phyloP scores from a whole-genome alignment of 2,797 vertebrate genomes.

The Melanotaenia boesemani region DNA sequence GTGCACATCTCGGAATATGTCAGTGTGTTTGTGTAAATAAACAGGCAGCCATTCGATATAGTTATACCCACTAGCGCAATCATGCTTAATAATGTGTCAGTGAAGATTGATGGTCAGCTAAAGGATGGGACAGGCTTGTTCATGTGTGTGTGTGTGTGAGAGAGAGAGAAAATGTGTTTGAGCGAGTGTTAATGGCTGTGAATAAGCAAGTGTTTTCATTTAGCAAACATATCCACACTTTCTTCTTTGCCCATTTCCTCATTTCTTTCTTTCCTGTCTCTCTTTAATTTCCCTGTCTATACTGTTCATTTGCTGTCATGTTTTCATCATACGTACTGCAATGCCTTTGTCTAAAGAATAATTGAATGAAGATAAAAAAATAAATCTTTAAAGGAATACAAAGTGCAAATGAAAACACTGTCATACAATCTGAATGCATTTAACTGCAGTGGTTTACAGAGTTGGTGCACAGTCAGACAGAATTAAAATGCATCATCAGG shows the following conservation, averaged over 20 bases:
- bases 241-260: constrained; percentile 6
- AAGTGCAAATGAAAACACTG: neutral
- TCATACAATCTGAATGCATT: neutral
- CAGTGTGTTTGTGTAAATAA: constrained; percentile 40
- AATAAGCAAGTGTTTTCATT: constrained; percentile 14
- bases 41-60: constrained; percentile 40
- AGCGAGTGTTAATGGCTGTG: constrained; percentile 6
- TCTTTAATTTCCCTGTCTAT: neutral
- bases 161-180: neutral
- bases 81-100: constrained; percentile 68
- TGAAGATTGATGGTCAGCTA: constrained; percentile 63
- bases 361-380: neutral
- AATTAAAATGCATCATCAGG: constrained; percentile 14
- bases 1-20: constrained; percentile 10
- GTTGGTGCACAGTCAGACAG: constrained; percentile 4
- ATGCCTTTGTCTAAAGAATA: neutral
- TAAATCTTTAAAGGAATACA: neutral
- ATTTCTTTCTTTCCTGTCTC: neutral
- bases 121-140: constrained; percentile 31
- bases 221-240: constrained; percentile 21
- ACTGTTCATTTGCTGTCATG: neutral
- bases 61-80: constrained; percentile 50
- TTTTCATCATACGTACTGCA: neutral
- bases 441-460: neutral
- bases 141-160: constrained; percentile 12